Conservation (phyloP, 2,888 invertebrate species). For the Agelastica alni region DNA sequence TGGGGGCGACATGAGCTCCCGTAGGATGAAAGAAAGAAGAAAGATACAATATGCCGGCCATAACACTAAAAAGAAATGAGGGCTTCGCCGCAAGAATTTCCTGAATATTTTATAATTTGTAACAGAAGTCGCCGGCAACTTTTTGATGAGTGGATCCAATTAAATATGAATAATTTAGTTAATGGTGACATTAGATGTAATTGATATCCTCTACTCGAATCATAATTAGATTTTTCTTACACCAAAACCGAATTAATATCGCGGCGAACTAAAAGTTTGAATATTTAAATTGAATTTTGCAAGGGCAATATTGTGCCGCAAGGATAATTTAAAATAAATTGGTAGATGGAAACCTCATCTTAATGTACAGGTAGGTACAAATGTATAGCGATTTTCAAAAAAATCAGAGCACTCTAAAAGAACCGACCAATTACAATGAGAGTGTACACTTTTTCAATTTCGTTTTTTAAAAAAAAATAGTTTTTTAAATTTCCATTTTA, state of each 20-base stretch:
- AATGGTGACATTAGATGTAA: conserved; percentile 56
- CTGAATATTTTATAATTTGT: conserved; percentile 57
- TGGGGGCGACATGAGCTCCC: conserved; percentile 6
- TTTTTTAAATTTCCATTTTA: too few species aligned
- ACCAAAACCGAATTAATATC: conserved; percentile 37
- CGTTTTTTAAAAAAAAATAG: too few species aligned
- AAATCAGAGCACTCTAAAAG: too few species aligned
- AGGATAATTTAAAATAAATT: conserved; percentile 20
- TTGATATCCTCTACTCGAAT: conserved; percentile 52
- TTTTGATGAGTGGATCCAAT: conserved; percentile 57
- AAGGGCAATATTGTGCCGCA: conserved; percentile 7
- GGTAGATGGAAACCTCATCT: too few species aligned
- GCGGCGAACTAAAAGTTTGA: conserved; percentile 32
- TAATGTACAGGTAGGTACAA: too few species aligned
- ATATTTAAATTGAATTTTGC: conserved; percentile 34
- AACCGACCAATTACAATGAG: too few species aligned
- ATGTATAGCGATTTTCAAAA: too few species aligned
- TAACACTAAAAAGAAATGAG: conserved; percentile 58
- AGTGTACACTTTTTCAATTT: too few species aligned
- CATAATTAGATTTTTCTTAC: conserved; percentile 48
- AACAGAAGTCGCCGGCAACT: conserved; percentile 56
- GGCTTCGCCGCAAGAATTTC: conserved; percentile 50
- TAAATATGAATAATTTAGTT: conserved; percentile 58
- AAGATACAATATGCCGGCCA: conserved; percentile 52
- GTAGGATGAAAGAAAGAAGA: conserved; percentile 26